A percentile compares a stretch with the other conserved stretches of the same genome.
These are phyloP conservation scores for Platycheirus albimanus DNA, from an alignment of 2,888 invertebrate genomes.

Conservation along the genomic window DNA sequence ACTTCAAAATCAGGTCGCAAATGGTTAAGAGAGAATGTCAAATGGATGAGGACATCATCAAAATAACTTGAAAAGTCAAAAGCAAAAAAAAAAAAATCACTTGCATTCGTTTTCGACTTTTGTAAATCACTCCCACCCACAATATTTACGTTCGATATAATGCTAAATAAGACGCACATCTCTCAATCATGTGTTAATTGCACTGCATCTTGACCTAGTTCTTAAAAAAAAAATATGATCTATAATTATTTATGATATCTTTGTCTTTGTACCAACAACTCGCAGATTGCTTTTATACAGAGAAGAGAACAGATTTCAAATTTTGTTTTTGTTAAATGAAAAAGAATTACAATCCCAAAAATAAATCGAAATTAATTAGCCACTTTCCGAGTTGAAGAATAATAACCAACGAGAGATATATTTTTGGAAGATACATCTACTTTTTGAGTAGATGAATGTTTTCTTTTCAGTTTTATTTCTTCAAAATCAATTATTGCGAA, in stretches of 20 bases:
- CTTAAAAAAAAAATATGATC: not conserved
- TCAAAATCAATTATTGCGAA: constrained; percentile 26
- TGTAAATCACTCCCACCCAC: not conserved
- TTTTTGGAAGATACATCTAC: not conserved
- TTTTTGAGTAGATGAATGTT: constrained; percentile 28
- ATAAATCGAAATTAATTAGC: constrained; percentile 56
- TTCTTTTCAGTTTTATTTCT: not conserved
- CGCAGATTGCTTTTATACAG: constrained; percentile 2
- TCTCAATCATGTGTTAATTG: constrained; percentile 32
- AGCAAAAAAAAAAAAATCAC: not conserved
- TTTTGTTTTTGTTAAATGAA: not conserved
- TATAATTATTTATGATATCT: constrained; percentile 31
- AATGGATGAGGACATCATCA: not conserved
- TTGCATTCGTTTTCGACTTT: not conserved
- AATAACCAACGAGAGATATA: not conserved
- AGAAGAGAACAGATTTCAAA: constrained; percentile 2
- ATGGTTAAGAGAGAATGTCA: not conserved
- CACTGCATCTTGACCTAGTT: constrained; percentile 48
- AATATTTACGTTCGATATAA: not conserved
- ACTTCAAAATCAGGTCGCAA: not conserved
- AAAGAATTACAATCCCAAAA: constrained; percentile 32
- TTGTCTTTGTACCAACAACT: not conserved
- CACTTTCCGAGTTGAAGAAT: constrained; percentile 26
- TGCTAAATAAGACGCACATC: constrained; percentile 22
- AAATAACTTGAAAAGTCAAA: constrained; percentile 1